Evolutionary conservation across 2,888 invertebrate genomes (phyloP).

Genomic region (Machimus atricapillus): DNA sequence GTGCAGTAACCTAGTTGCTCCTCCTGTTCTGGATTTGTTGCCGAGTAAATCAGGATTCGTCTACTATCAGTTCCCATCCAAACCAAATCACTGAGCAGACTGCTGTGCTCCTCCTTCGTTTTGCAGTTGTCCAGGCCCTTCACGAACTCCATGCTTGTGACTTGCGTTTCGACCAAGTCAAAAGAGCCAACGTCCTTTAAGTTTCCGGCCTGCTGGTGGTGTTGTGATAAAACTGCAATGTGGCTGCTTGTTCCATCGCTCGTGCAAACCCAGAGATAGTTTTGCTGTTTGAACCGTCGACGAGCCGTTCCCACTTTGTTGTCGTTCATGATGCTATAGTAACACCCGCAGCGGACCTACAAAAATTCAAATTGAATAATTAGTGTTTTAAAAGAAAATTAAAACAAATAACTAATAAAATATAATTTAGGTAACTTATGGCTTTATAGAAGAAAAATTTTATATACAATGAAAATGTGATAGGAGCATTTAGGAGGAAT

Average conservation of each 20-base stretch:
- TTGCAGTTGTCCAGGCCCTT: conserved; percentile 68
- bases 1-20: conserved; percentile 75
- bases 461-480: not conserved
- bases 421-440: too few relatives aligned
- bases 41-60: conserved; percentile 81
- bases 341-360: conserved; percentile 89
- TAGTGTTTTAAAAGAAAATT: not conserved
- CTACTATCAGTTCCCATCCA: conserved; percentile 92
- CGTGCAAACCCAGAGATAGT: conserved; percentile 90
- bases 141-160: conserved; percentile 84
- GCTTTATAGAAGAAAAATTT: not conserved
- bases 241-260: conserved; percentile 79
- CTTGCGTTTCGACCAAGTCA: conserved; percentile 80
- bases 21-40: conserved; percentile 85
- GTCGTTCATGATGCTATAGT: conserved; percentile 74
- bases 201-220: conserved; percentile 74
- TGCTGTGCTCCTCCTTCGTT: conserved; percentile 56
- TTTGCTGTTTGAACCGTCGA: conserved; percentile 74
- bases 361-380: conserved; percentile 40
- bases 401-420: not conserved
- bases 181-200: conserved; percentile 79
- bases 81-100: conserved; percentile 71
- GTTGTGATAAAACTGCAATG: conserved; percentile 79
- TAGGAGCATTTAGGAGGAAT: too few relatives aligned
- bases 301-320: conserved; percentile 66